Evolutionary conservation across 92 coral and sea anemone genomes (phyloP).

Genomic region (Isaurus tuberculatus): DNA sequence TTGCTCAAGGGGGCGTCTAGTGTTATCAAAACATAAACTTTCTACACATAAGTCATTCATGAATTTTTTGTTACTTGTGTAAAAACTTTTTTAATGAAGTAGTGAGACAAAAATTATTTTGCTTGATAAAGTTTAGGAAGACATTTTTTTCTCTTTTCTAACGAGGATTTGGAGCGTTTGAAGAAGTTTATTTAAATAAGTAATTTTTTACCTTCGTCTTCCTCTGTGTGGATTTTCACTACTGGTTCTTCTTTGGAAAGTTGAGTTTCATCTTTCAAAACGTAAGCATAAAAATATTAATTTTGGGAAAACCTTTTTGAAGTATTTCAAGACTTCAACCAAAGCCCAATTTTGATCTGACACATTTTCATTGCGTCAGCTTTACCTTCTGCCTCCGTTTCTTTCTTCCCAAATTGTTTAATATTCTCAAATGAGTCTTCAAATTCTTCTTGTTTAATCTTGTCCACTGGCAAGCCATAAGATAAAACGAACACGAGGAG

Average conservation of each 20-base stretch:
- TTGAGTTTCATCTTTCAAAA: slow-evolving; percentile 1
- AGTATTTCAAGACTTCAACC: not conserved
- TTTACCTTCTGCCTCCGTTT: slow-evolving; percentile 13
- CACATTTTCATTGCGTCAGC: not conserved
- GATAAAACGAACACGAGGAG: slow-evolving; percentile 21
- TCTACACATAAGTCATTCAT: too few relatives aligned
- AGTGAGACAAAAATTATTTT: too few relatives aligned
- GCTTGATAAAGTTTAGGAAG: too few relatives aligned
- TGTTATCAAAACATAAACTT: too few relatives aligned
- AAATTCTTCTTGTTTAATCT: not conserved
- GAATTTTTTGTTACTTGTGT: too few relatives aligned
- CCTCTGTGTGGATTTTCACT: not conserved
- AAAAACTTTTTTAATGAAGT: too few relatives aligned
- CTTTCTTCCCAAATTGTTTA: not conserved
- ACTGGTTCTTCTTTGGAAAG: slow-evolving; percentile 2
- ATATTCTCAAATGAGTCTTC: slow-evolving; percentile 39
- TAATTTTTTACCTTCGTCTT: not conserved
- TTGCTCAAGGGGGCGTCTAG: too few relatives aligned
- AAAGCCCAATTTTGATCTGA: not conserved
- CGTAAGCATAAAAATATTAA: not conserved
- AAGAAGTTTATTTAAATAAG: not conserved
- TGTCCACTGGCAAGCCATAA: slow-evolving; percentile 25
- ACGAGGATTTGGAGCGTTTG: not conserved
- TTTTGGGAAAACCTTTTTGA: not conserved
- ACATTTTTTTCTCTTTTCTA: too few relatives aligned